These are phyloP conservation scores for Cydia splendana DNA, from an alignment of 1,140 invertebrate genomes.

Conservation along the genomic window DNA sequence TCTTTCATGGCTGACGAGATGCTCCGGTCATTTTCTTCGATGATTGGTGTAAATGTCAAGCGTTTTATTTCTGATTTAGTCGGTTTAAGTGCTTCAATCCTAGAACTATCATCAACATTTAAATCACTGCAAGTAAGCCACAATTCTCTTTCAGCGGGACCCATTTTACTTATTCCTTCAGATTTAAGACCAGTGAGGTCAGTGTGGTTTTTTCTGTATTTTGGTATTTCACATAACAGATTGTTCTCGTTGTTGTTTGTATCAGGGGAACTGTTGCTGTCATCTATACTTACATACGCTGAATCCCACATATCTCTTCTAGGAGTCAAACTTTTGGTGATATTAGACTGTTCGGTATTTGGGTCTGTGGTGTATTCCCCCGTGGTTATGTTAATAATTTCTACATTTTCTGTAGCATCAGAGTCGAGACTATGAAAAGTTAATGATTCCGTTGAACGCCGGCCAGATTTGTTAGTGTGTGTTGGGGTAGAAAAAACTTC, in stretches of 20 bases:
- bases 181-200: constrained; percentile 40
- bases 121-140: constrained; percentile 63
- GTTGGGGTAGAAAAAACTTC: constrained; percentile 40
- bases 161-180: constrained; percentile 55
- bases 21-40: constrained; percentile 69
- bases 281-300: constrained; percentile 78
- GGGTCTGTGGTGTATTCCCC: constrained; percentile 36
- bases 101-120: constrained; percentile 41
- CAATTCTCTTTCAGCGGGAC: constrained; percentile 69
- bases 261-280: constrained; percentile 69
- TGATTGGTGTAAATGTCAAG: constrained; percentile 64
- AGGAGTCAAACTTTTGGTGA: constrained; percentile 45
- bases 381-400: constrained; percentile 36
- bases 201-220: constrained; percentile 58
- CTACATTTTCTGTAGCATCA: constrained; percentile 39
- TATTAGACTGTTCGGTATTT: constrained; percentile 33
- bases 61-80: constrained; percentile 58
- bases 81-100: constrained; percentile 48
- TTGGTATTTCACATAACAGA: constrained; percentile 41
- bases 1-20: constrained; percentile 57
- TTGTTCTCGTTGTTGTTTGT: constrained; percentile 62
- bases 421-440: constrained; percentile 50
- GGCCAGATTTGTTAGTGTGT: constrained; percentile 35
- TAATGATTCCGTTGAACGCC: constrained; percentile 33
- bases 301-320: constrained; percentile 77